These are phyloP conservation scores for Esox lucius DNA, from an alignment of 2,797 vertebrate genomes.

Conservation along the genomic window DNA sequence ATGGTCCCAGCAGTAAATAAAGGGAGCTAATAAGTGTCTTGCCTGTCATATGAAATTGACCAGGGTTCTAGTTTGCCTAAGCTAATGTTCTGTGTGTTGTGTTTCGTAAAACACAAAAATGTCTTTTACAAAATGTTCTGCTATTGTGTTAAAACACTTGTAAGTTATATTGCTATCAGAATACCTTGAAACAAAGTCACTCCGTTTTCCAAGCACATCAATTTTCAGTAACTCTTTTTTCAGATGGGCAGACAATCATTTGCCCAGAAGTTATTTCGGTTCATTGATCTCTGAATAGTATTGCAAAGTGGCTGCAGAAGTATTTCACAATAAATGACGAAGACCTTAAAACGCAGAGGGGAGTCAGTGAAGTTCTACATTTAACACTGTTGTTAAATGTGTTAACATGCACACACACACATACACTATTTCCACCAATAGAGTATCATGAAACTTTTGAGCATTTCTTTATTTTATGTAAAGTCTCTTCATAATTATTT, in stretches of 20 bases:
- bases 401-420: neutral
- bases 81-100: slow-evolving; percentile 27
- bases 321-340: slow-evolving; percentile 50
- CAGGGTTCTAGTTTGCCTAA: slow-evolving; percentile 18
- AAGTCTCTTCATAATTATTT: too few species aligned
- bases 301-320: slow-evolving; percentile 25
- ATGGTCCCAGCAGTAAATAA: slow-evolving; percentile 20
- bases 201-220: neutral
- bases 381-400: slow-evolving; percentile 18
- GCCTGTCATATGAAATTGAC: slow-evolving; percentile 21
- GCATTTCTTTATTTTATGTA: too few species aligned
- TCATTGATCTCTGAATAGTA: slow-evolving; percentile 12
- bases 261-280: too few species aligned
- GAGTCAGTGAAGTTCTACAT: slow-evolving; percentile 16
- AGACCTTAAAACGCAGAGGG: slow-evolving; percentile 31
- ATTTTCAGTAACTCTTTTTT: neutral
- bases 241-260: too few species aligned
- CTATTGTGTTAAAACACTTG: too few species aligned
- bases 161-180: too few species aligned
- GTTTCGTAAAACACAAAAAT: too few species aligned
- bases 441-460: too few species aligned
- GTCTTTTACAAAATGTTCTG: too few species aligned
- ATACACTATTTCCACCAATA: too few species aligned
- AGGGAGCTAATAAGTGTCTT: slow-evolving; percentile 25
- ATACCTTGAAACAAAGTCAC: neutral